phyloP scores from a whole-genome alignment of 1,140 invertebrate genomes.

The Agraylea sexmaculata region DNA sequence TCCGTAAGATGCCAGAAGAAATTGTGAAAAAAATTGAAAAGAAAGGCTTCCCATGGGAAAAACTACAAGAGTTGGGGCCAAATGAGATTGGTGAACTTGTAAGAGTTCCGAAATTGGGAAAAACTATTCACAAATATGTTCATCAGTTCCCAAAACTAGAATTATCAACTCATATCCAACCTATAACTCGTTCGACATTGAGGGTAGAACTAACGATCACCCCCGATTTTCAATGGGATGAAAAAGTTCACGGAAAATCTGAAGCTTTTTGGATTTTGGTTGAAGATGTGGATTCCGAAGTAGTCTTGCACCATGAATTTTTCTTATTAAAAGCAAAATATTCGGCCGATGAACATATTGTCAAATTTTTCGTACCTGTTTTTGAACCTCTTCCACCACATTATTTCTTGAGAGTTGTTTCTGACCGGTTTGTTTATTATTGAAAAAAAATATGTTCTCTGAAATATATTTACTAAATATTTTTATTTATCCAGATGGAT shows the following conservation, averaged over 20 bases:
- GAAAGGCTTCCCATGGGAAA: conserved; percentile 90
- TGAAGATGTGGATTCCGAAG: conserved; percentile 95
- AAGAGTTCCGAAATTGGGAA: conserved; percentile 90
- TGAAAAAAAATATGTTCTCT: neutral
- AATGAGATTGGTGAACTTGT: conserved; percentile 97
- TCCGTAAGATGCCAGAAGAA: conserved; percentile 96
- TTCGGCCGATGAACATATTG: conserved; percentile 81
- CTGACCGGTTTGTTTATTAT: conserved; percentile 39
- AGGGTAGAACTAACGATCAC: conserved; percentile 96
- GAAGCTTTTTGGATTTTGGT: conserved; percentile 99
- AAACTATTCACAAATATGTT: conserved; percentile 95
- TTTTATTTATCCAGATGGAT: conserved; percentile 57
- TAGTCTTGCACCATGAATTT: conserved; percentile 94
- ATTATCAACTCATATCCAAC: conserved; percentile 91
- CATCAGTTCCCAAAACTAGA: conserved; percentile 96
- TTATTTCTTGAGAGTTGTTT: conserved; percentile 83
- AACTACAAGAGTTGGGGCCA: conserved; percentile 90
- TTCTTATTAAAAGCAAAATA: conserved; percentile 96
- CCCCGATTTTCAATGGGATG: conserved; percentile 99
- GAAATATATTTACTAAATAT: conserved; percentile 26
- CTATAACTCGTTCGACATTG: conserved; percentile 90
- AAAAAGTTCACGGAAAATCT: conserved; percentile 89
- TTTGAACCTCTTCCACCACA: conserved; percentile 97
- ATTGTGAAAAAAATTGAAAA: conserved; percentile 97
- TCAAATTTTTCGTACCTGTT: conserved; percentile 98